phyloP scores from a whole-genome alignment of 2,113 vertebrate species.

The Eolophus roseicapilla region DNA sequence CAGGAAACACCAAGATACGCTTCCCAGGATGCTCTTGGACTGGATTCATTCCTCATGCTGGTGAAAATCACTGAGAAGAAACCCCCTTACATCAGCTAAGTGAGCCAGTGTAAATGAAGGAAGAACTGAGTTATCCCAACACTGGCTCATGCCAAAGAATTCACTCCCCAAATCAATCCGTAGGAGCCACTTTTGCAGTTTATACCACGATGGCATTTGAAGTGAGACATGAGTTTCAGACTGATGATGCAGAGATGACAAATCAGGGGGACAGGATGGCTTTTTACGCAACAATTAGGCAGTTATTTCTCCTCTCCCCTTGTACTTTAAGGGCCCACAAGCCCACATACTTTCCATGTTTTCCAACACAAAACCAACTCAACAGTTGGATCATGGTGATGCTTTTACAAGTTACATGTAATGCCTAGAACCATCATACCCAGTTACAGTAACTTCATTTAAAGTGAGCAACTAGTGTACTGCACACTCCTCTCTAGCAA shows the following conservation, averaged over 20 bases:
- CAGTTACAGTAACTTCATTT: background rate
- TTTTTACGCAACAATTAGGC: background rate
- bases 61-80: background rate
- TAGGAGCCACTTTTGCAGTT: background rate
- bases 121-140: background rate
- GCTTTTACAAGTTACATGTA: background rate
- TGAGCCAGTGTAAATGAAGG: background rate
- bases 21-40: background rate
- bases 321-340: background rate
- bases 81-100: background rate
- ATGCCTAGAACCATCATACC: background rate
- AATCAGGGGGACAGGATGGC: background rate
- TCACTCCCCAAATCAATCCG: background rate
- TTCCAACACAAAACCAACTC: background rate
- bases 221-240: background rate
- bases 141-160: background rate
- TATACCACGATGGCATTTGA: background rate
- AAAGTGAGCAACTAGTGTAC: background rate
- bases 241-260: background rate
- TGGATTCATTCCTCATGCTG: background rate
- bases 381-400: rapidly evolving
- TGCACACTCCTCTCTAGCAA: background rate
- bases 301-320: background rate
- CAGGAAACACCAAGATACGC: background rate
- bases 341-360: background rate